Percentiles rank a stretch among this genome's conserved stretches.
These are phyloP conservation scores for Drosophila mojavensis DNA, from an alignment of 1,140 invertebrate genomes.

Conservation along the genomic window DNA sequence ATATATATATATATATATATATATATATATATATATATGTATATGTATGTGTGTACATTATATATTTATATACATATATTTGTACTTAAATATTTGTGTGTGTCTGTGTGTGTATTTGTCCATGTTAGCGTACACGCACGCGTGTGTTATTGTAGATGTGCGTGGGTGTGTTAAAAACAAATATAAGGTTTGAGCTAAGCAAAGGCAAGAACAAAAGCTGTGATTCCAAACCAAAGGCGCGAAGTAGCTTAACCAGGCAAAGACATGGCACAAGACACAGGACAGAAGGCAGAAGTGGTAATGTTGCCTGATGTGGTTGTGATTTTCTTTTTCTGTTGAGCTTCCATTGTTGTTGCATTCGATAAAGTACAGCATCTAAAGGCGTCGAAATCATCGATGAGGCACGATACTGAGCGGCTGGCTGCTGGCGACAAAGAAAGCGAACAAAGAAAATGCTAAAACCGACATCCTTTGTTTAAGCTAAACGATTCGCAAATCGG, in stretches of 20 bases:
- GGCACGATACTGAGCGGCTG: neutral
- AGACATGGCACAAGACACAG: neutral
- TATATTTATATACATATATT: conserved; percentile 24
- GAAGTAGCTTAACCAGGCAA: conserved; percentile 1
- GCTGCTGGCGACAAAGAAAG: conserved; percentile 4
- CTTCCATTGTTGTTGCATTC: neutral
- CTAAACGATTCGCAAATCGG: neutral
- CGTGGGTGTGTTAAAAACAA: conserved; percentile 28
- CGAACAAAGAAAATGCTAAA: conserved; percentile 8
- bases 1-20: conserved; percentile 17
- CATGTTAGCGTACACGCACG: too few relatives aligned
- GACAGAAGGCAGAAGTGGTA: too few relatives aligned
- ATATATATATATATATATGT: conserved; percentile 17
- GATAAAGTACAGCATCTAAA: conserved; percentile 26
- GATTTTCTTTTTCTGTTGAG: neutral
- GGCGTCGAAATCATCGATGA: conserved; percentile 29
- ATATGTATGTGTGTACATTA: conserved; percentile 36
- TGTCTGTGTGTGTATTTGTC: conserved; percentile 30
- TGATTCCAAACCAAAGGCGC: conserved; percentile 15
- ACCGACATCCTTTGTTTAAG: neutral
- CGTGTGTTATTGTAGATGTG: neutral
- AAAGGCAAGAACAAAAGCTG: conserved; percentile 22
- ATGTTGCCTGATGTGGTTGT: conserved; percentile 1
- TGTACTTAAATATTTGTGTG: conserved; percentile 12
- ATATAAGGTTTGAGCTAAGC: conserved; percentile 22